phyloP scores from a whole-genome alignment of 2,113 vertebrate genomes.

The Nothocercus nigrocapillus region DNA sequence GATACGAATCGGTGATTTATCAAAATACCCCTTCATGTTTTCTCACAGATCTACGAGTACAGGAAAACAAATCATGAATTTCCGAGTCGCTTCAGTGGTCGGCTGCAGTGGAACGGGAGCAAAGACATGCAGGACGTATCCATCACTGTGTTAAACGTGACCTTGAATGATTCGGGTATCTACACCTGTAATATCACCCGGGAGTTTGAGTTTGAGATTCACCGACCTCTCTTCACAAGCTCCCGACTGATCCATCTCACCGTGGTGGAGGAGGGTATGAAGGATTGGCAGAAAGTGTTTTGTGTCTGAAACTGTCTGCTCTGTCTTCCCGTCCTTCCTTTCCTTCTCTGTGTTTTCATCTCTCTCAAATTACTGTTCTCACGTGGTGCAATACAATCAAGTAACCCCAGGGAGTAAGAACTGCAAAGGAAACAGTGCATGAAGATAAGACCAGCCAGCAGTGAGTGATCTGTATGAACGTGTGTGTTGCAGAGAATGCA shows the following conservation, averaged over 20 bases:
- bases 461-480: neutral
- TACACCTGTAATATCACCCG: conserved; percentile 88
- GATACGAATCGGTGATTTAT: neutral
- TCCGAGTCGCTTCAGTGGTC: conserved; percentile 81
- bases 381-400: neutral
- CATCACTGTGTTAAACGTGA: conserved; percentile 87
- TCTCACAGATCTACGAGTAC: conserved; percentile 85
- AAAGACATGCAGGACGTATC: conserved; percentile 95
- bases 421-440: neutral
- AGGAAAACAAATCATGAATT: conserved; percentile 64
- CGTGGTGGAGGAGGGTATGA: conserved; percentile 87
- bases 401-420: neutral
- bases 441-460: neutral
- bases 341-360: neutral
- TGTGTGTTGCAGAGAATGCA: neutral
- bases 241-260: conserved; percentile 81
- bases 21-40: fast-evolving
- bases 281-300: fast-evolving
- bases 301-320: neutral
- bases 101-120: conserved; percentile 90
- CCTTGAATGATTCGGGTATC: conserved; percentile 84
- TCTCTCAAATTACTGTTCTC: neutral
- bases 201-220: conserved; percentile 86
- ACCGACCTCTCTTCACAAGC: conserved; percentile 75
- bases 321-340: neutral